These are phyloP conservation scores for Trididemnum clinides DNA, from an alignment of 23 tunicate genomes.

Conservation along the genomic window DNA sequence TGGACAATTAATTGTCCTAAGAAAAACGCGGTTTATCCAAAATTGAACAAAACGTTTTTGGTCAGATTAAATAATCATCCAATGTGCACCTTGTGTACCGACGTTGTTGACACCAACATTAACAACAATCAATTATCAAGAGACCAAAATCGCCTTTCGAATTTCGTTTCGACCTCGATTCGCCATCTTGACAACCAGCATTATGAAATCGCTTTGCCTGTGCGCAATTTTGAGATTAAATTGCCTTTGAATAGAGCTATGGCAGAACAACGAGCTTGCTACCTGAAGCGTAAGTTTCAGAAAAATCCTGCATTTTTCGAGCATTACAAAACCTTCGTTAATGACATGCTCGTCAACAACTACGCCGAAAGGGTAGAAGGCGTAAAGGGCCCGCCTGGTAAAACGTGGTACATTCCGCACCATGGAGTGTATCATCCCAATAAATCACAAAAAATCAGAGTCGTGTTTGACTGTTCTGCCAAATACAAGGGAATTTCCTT, in stretches of 20 bases:
- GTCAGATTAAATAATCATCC: background rate
- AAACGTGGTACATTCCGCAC: slow-evolving; percentile 54
- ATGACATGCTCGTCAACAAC: slow-evolving; percentile 42
- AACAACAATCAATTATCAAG: background rate
- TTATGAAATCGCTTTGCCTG: slow-evolving; percentile 50
- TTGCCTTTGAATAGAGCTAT: slow-evolving; percentile 20
- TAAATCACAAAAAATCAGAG: slow-evolving; percentile 36
- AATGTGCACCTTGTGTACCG: slow-evolving; percentile 12
- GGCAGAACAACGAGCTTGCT: slow-evolving; percentile 44
- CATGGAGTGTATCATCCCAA: slow-evolving; percentile 57
- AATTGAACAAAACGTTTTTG: slow-evolving; percentile 13
- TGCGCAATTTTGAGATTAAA: background rate
- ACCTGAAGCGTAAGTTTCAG: slow-evolving; percentile 15
- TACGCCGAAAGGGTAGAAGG: slow-evolving; percentile 52
- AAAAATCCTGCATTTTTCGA: slow-evolving; percentile 15
- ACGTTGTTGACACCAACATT: background rate
- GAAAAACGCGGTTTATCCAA: background rate
- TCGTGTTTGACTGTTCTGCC: slow-evolving; percentile 63
- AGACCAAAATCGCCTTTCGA: slow-evolving; percentile 24
- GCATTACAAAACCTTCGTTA: slow-evolving; percentile 26
- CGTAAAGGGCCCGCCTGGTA: too few species aligned
- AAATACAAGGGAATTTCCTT: slow-evolving; percentile 33
- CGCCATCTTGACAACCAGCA: slow-evolving; percentile 23
- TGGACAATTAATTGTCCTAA: slow-evolving; percentile 43
- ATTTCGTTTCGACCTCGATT: slow-evolving; percentile 25